Evolutionary conservation across 2,888 invertebrate species (phyloP).

Genomic region (Itoplectis maculator): DNA sequence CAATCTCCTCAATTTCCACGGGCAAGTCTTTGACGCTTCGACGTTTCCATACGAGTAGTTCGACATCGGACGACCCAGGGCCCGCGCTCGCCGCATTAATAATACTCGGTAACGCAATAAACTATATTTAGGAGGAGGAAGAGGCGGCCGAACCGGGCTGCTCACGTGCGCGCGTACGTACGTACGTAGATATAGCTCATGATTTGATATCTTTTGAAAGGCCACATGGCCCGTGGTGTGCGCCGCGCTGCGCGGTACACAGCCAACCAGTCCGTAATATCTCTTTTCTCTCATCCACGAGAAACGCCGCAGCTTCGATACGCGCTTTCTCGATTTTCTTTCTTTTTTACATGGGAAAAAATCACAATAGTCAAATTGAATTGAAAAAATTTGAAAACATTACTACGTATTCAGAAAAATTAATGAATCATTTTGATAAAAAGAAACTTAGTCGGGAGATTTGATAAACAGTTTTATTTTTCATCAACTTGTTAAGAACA

Average conservation of each 20-base stretch:
- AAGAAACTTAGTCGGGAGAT: too few relatives aligned
- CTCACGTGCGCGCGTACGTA: slow-evolving; percentile 26
- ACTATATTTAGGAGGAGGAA: slow-evolving; percentile 84
- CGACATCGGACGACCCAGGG: too few relatives aligned
- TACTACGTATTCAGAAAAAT: too few relatives aligned
- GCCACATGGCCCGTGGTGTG: slow-evolving; percentile 82
- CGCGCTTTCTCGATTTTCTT: slow-evolving; percentile 4
- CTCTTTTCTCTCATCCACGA: slow-evolving; percentile 28
- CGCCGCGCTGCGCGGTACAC: slow-evolving; percentile 58
- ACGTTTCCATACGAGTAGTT: slow-evolving; percentile 63
- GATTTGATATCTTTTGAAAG: slow-evolving; percentile 84
- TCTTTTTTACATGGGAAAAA: too few relatives aligned
- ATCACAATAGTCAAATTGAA: too few relatives aligned
- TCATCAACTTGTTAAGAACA: too few relatives aligned
- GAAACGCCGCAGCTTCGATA: background rate
- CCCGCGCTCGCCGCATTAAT: slow-evolving; percentile 78
- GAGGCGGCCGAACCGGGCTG: slow-evolving; percentile 66
- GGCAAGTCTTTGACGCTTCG: slow-evolving; percentile 53
- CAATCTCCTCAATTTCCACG: slow-evolving; percentile 11
- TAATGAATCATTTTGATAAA: too few relatives aligned
- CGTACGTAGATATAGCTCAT: slow-evolving; percentile 72
- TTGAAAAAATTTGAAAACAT: too few relatives aligned
- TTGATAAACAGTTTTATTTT: too few relatives aligned
- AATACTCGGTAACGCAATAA: slow-evolving; percentile 84
- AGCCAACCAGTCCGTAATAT: slow-evolving; percentile 40